Base-by-base conservation (phyloP, 2,797 vertebrate species). In the Sciaenops ocellatus region DNA sequence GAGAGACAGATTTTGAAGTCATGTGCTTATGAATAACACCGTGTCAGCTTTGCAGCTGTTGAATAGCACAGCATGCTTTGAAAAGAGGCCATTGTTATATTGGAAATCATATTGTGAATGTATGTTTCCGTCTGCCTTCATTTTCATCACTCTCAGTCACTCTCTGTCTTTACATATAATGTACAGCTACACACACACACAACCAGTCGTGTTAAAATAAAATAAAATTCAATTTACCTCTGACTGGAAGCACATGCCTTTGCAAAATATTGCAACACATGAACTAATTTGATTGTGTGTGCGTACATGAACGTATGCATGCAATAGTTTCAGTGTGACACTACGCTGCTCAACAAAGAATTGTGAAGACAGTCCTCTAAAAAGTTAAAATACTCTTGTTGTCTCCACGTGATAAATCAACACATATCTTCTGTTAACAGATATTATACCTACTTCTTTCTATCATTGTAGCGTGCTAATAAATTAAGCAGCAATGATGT, bases 401-500 rank as follows among this genome's bases (percentile, higher is more conserved):
- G 51, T 76, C 13, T 76, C 61, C 74, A 74, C 61, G 68, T 82
- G 76, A 80, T 76, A 38, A 38, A 62, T 65, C 44, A 76, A 60
- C 48, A 65, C 47, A 44, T 13, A 12, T 24, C 9, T 46, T 30
- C 1, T 44, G n/a, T 2, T 51, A n/a, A n/a, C n/a, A n/a, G n/a
- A n/a, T n/a, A n/a, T n/a, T n/a, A n/a, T n/a, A n/a, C n/a, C n/a
- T n/a, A 16, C 34, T 18, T 47, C 26, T 28, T 28, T 47, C 8
- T 20, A 57, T 9, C 34, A 44, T 34, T 46, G 12, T 12, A 28
- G 12, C n/a, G n/a, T 10, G 9, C 26, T 7, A 22, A 51, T n/a
- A 18, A 17, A 30, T 56, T 47, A 55, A 41, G 42, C 52, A 50
- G n/a, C n/a, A n/a, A n/a, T n/a, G n/a, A n/a, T n/a, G n/a, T n/a